phyloP scores from a whole-genome alignment of 2,888 invertebrate species.

The Leucophenga montana region DNA sequence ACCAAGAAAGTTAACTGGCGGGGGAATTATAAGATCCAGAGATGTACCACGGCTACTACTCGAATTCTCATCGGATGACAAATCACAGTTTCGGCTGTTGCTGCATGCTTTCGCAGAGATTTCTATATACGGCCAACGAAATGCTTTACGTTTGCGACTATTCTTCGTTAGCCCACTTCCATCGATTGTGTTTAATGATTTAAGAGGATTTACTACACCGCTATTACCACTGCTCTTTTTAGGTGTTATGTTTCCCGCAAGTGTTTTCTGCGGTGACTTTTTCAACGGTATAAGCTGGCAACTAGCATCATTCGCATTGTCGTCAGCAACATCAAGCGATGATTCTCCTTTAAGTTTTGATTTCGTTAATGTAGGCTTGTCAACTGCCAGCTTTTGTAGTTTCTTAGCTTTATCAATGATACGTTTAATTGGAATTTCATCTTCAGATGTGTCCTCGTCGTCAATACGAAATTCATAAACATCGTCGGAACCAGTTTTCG shows the following conservation, averaged over 20 bases:
- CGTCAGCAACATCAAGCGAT: constrained; percentile 57
- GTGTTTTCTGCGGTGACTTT: constrained; percentile 33
- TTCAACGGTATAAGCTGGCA: constrained; percentile 28
- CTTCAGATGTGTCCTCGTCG: constrained; percentile 69
- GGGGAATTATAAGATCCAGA: constrained; percentile 88
- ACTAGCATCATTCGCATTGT: constrained; percentile 62
- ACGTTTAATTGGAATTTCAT: constrained; percentile 71
- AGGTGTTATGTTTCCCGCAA: constrained; percentile 11
- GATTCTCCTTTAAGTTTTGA: constrained; percentile 20
- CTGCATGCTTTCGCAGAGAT: constrained; percentile 53
- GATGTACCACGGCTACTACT: constrained; percentile 84
- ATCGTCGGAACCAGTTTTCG: constrained; percentile 44
- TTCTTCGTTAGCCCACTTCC: constrained; percentile 44
- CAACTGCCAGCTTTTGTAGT: constrained; percentile 22
- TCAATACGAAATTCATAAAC: constrained; percentile 64
- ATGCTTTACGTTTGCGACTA: constrained; percentile 71
- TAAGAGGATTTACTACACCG: constrained; percentile 16
- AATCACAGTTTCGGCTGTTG: constrained; percentile 75
- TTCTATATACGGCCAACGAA: constrained; percentile 59
- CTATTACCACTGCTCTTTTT: background rate
- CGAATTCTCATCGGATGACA: constrained; percentile 89
- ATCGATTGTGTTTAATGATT: constrained; percentile 24
- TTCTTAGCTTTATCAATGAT: constrained; percentile 68
- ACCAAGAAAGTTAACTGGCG: constrained; percentile 89
- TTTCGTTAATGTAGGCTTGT: background rate